Evolutionary conservation across 2,888 invertebrate genomes (phyloP), one percentile per base, ranked within the genome.

Genomic region (Ceramica pisi): DNA sequence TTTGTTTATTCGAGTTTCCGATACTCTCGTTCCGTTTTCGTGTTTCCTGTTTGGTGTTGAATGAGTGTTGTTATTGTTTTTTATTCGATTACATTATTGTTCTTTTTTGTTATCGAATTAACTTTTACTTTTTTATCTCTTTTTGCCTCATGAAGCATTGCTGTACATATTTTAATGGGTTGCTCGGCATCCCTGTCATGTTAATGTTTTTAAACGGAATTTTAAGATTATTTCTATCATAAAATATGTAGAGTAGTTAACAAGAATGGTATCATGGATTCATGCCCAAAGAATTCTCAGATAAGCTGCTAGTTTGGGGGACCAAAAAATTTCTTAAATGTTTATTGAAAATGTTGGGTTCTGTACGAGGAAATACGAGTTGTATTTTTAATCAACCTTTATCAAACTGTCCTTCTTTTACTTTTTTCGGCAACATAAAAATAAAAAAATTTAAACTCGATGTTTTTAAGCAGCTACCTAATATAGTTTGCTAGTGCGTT

Each of bases 1-100:
- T 91, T 91, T 90, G 82, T 84, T 84, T 83, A 85, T 85, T 89
- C 84, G 86, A 86, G 88, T 90, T 91, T 90, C 91, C 90, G 90
- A 91, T 91, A 89, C 88, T 86, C 85, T 86, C 86, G 90, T 91
- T 88, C 87, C 88, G 88, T 86, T 89, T 85, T 85, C 81, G 84
- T 86, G 86, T 88, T 90, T 90, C 90, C 90, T 88, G 89, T 88
- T 86, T 64, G 71, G 80, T 82, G 66, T 85, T 79, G 79, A 77
- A 79, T 83, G 83, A 74, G 80, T 84, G 82, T 80, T 79, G 75
- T 86, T 86, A 83, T 78, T 82, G 79, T 78, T 75, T 80, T 77
- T 81, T 80, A 76, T 83, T 73, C 71, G 75, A 82, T 76, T 62
- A 77, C 65, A 66, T 76, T 80, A 60, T 74, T 81, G 67, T 73